Evolutionary conservation across 2,888 invertebrate genomes (phyloP), one percentile per base, ranked within the genome.

Genomic region (Drosophila mimetica): DNA sequence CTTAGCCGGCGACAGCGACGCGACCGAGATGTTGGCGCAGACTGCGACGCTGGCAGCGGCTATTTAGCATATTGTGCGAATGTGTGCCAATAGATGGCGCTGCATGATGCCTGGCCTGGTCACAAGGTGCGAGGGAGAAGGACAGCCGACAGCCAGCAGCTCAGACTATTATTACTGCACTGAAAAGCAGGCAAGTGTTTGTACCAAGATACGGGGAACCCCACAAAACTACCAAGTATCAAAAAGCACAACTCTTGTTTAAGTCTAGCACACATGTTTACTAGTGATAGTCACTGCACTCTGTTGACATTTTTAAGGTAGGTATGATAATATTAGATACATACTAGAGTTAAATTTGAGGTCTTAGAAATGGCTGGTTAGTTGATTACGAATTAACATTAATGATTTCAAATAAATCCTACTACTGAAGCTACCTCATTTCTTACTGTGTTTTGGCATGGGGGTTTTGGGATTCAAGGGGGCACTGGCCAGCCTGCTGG

Each of bases 71-170:
- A 88, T 83, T 72, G 75, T 71, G 77, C 69, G 55, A 82, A 86
- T 79, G 77, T 79, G 77, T 87, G 88, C 86, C 88, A 83, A 88
- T 88, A 88, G 84, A 84, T 83, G 87, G 83, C 87, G 83, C 87
- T 87, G 66, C 82, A 77, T 86, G 84, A 72, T 82, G 82, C 36
- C 32, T 16, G 28, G 9, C 28, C 42, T 37, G 51, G 44, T 30
- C 71, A 34, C 25, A 41, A 42, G 37, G 69, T 37, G 52, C 48
- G 47, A 61, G 61, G 28, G 60, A 60, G 60, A 59, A 59, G 37
- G 60, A 60, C 37, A 25, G 25, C 25, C 2, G 25, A 6, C 25
- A 9, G 16, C 59, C n/a, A 14, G 42, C 39, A 18, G 44, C 16
- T 44, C 14, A 61, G 60, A 28, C 55, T 28, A 39, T 54, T 54